Conservation (phyloP, 2,113 vertebrate genomes). For the Perca fluviatilis region DNA sequence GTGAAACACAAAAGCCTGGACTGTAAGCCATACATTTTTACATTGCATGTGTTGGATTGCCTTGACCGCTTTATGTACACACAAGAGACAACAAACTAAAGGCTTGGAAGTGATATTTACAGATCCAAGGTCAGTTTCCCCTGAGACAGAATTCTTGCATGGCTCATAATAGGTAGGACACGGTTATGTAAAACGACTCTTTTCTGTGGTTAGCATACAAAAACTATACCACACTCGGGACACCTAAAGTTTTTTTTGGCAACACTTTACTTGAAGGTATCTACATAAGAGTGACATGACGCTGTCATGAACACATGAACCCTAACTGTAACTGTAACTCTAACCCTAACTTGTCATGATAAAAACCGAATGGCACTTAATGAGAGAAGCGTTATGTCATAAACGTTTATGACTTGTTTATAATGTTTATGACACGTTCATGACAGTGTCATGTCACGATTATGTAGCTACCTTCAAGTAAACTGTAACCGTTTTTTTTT, state of each 20-base stretch:
- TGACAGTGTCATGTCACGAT: no score
- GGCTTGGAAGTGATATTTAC: slow-evolving; percentile 77
- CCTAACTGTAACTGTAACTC: no score
- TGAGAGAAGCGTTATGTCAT: no score
- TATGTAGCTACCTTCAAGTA: no score
- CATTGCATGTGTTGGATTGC: slow-evolving; percentile 38
- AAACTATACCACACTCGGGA: slow-evolving; percentile 11
- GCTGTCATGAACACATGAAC: no score
- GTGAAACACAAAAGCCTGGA: slow-evolving; percentile 19
- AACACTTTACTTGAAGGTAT: no score
- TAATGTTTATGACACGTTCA: no score
- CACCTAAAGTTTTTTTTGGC: neutral
- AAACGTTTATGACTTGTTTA: no score
- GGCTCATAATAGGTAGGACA: slow-evolving; percentile 54
- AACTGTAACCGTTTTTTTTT: no score
- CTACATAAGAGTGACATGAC: no score
- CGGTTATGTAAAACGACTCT: slow-evolving; percentile 12
- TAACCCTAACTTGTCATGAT: no score
- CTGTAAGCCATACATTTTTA: slow-evolving; percentile 26
- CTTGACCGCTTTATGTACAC: slow-evolving; percentile 68
- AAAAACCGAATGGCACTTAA: no score
- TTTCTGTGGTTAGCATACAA: slow-evolving; percentile 4
- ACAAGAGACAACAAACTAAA: slow-evolving; percentile 67
- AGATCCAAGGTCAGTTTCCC: slow-evolving; percentile 81
- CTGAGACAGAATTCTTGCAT: slow-evolving; percentile 69